Evolutionary conservation across 2,888 invertebrate genomes (phyloP), one percentile per base, ranked within the genome.

Genomic region (Gymnocheta viridis): DNA sequence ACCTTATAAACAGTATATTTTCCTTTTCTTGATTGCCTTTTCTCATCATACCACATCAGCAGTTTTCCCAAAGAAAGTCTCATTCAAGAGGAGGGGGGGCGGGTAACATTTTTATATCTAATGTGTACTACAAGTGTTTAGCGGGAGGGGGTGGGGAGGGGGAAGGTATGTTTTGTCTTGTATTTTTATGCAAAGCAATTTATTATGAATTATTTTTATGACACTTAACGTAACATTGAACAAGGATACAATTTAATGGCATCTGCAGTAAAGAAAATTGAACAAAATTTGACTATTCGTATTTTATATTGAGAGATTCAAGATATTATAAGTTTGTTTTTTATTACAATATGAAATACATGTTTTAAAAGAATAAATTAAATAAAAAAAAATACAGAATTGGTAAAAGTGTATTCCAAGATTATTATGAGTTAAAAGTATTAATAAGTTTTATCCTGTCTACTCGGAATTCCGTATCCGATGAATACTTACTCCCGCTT

Each of bases 171-270:
- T 51, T 41, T 47, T 19, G 38, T 4, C 24, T 29, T 54, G 7
- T 64, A 17, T 66, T 35, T 82, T 73, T 67, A 91, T 90, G 91
- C 87, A 88, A 88, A 89, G 91, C 91, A 91, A 91, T 91, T 91
- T 91, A 91, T 91, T 91, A 91, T 91, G 90, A 91, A 91, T 91
- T 91, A 91, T 91, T 91, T 91, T 91, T 91, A 91, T 91, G 90
- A 90, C 89, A 89, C 89, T 91, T 90, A 89, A 89, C 88, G 91
- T 89, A 87, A 87, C 88, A 88, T 87, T 88, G 87, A 86, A 79
- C 87, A 86, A 87, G 87, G 86, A 87, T 87, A 86, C 80, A 69
- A 73, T 60, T 70, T 81, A 77, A 83, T 83, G 84, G 77, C 77
- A 77, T 74, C 70, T 77, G 81, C 77, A 69, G 77, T 72, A 62